These are phyloP conservation scores for Pleuronectes platessa DNA, from an alignment of 2,113 vertebrate species.

Conservation along the genomic window DNA sequence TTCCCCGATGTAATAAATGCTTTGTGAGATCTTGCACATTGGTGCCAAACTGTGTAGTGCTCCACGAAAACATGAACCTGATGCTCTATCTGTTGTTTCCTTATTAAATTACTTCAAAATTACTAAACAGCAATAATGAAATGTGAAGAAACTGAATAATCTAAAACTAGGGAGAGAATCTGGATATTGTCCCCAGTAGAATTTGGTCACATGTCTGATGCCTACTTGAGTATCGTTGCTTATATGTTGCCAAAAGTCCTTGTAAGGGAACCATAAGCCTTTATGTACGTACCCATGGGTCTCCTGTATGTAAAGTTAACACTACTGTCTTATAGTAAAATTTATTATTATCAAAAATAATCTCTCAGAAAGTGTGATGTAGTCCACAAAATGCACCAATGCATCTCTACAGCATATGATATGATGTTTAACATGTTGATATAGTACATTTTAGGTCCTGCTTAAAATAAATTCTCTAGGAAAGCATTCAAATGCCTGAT, in stretches of 20 bases:
- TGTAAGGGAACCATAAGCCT: conserved; percentile 2
- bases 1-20: conserved; percentile 42
- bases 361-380: too few relatives aligned
- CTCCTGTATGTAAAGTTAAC: background rate
- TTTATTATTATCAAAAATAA: too few relatives aligned
- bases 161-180: background rate
- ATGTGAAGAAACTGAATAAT: conserved; percentile 21
- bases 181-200: background rate
- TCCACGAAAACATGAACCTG: conserved; percentile 18
- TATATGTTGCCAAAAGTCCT: background rate
- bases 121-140: conserved; percentile 17
- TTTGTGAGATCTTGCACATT: conserved; percentile 30
- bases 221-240: background rate
- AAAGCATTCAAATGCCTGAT: too few relatives aligned
- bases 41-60: conserved; percentile 14
- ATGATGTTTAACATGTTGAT: too few relatives aligned
- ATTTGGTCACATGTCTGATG: conserved; percentile 10
- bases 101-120: conserved; percentile 32
- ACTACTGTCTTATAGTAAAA: background rate
- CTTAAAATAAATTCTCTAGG: too few relatives aligned
- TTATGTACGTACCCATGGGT: background rate
- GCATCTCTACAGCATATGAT: too few relatives aligned
- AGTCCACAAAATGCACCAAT: too few relatives aligned
- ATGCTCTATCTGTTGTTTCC: conserved; percentile 21
- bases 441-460: too few relatives aligned